A percentile compares a stretch with the other conserved stretches of the same genome.
Evolutionary conservation across 2,888 invertebrate genomes (phyloP).

Genomic region (Leptogaster cylindrica): DNA sequence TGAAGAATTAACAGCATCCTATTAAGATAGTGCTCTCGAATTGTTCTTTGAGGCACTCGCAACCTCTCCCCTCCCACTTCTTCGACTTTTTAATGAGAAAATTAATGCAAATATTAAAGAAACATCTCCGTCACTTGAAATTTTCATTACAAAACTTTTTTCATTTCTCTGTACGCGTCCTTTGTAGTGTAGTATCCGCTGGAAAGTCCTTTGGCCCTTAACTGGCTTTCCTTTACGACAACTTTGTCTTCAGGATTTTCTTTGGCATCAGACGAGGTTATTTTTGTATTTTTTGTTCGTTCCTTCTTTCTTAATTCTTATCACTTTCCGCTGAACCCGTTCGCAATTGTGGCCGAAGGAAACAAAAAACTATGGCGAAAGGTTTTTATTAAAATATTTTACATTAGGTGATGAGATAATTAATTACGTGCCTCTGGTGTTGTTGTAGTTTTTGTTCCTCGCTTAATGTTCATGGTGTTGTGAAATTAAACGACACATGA

Average conservation of each 20-base stretch:
- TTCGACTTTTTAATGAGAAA: constrained; percentile 37
- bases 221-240: constrained; percentile 27
- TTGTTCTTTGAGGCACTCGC: too few species aligned
- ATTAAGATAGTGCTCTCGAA: constrained; percentile 17
- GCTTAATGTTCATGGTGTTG: too few species aligned
- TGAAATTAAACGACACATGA: too few species aligned
- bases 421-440: constrained; percentile 31
- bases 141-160: constrained; percentile 25
- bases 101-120: constrained; percentile 43
- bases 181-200: constrained; percentile 19
- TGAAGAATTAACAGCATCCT: constrained; percentile 10
- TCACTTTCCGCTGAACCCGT: constrained; percentile 20
- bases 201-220: constrained; percentile 5
- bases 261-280: constrained; percentile 18
- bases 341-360: constrained; percentile 11
- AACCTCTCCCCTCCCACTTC: too few species aligned
- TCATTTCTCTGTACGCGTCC: constrained; percentile 21
- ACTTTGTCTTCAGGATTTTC: constrained; percentile 22
- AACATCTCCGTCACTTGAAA: constrained; percentile 27
- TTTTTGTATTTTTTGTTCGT: too few species aligned
- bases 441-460: constrained; percentile 14
- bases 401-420: constrained; percentile 38
- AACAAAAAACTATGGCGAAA: constrained; percentile 18
- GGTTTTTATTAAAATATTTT: constrained; percentile 37
- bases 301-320: constrained; percentile 10